Evolutionary conservation across 2,888 invertebrate genomes (phyloP).

Genomic region (Molorchus minor): DNA sequence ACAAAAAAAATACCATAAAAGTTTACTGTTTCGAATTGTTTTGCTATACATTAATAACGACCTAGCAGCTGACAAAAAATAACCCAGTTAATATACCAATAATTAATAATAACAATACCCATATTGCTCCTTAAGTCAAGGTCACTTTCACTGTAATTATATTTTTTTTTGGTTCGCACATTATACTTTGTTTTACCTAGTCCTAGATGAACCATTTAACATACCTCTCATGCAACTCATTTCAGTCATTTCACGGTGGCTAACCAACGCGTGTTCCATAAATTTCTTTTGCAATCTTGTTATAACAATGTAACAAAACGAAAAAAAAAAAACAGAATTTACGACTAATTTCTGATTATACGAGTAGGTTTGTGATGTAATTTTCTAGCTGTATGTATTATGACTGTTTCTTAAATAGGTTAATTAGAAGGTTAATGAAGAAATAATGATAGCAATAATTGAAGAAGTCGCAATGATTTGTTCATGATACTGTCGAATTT

Average conservation of each 20-base stretch:
- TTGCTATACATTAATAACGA: too few species aligned
- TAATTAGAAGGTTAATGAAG: neutral
- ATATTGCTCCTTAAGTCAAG: neutral
- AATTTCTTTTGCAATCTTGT: neutral
- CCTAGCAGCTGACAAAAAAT: neutral
- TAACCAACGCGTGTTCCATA: neutral
- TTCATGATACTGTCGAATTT: neutral
- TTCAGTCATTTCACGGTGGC: neutral
- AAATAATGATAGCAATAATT: neutral
- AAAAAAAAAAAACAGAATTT: conserved; percentile 2
- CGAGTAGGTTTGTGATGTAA: neutral
- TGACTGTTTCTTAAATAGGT: neutral
- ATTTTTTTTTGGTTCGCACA: neutral
- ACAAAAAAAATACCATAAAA: too few species aligned
- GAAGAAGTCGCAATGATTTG: neutral
- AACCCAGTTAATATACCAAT: neutral
- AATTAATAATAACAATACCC: too few species aligned
- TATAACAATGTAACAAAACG: conserved; percentile 1
- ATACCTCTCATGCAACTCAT: neutral
- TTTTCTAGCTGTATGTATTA: neutral
- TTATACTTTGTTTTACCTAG: neutral
- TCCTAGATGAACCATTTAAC: neutral
- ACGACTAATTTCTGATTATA: neutral
- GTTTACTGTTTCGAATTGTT: too few species aligned
- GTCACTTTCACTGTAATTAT: neutral